These are phyloP conservation scores for Pristionchus maxplancki DNA, from an alignment of 2,888 invertebrate species.

Conservation along the genomic window DNA sequence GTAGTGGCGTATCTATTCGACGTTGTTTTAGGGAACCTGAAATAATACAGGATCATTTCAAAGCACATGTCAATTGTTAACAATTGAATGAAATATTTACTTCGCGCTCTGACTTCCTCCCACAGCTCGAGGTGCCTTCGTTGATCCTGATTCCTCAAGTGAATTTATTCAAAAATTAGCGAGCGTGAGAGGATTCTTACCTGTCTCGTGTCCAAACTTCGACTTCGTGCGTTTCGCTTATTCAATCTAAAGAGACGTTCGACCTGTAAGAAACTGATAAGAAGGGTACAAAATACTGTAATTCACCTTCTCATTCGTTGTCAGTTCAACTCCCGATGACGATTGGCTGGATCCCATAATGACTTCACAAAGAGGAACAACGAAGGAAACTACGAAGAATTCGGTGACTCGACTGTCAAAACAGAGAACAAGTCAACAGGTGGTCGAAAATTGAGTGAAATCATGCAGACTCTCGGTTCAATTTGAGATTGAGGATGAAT, in stretches of 20 bases:
- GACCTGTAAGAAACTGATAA: constrained; percentile 56
- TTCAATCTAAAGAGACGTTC: constrained; percentile 68
- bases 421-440: neutral
- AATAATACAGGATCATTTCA: neutral
- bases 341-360: constrained; percentile 26
- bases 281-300: neutral
- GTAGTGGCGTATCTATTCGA: constrained; percentile 39
- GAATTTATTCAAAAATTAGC: neutral
- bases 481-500: neutral
- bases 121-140: neutral
- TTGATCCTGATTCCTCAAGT: neutral
- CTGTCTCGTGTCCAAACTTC: constrained; percentile 61
- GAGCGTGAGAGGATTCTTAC: neutral
- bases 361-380: neutral
- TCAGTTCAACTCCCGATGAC: neutral
- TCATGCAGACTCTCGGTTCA: neutral
- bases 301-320: constrained; percentile 38
- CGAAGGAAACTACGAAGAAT: neutral
- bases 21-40: constrained; percentile 32
- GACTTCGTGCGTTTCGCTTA: constrained; percentile 64
- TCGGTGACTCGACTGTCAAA: neutral
- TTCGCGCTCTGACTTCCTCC: constrained; percentile 43
- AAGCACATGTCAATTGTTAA: neutral
- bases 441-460: neutral
- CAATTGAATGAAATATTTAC: neutral